Evolutionary conservation across 2,888 invertebrate genomes (phyloP), one percentile per base, ranked within the genome.

Genomic region (Diarsia brunnea): DNA sequence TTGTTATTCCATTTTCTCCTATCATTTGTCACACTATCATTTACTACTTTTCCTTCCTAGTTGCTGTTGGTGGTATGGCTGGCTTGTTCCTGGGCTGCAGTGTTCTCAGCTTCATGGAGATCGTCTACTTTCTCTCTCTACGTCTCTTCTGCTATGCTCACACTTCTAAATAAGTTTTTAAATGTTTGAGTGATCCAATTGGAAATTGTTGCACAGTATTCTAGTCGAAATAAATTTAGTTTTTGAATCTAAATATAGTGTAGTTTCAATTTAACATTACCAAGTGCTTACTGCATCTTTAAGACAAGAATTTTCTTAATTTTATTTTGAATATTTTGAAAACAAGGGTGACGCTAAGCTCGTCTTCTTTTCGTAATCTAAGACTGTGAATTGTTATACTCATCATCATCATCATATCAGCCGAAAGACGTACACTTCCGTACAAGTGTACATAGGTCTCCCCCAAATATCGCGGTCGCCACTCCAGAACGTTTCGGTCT

Each of bases 41-140:
- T 31, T 31, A 31, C 31, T 31, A 2, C 31, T 31, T 31, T 31
- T 31, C 31, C 31, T 38, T 93, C 95, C 12, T 92, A 98, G 98
- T 98, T 84, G 97, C 97, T 14, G 97, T 98, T 7, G 98, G 98
- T n/a, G 98, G 98, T 45, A 98, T 98, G 93, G 98, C 98, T 0
- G 98, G 98, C 0, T 93, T 98, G 4, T 98, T 98, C 91, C 96
- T 98, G 10, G 98, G 98, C 47, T 98, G 98, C 90, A 98, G 98
- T 86, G 97, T 98, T 0, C 95, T 98, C 53, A 98, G 98, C 79
- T 97, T 98, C 85, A 97, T 98, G 86, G 98, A 98, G 93, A 97
- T 98, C 38, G 87, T 98, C 4, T 98, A 98, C 89, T 98, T 97
- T 86, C 97, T 97, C 67, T 97, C 97, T 0, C 89, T 98, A 49